A percentile compares a stretch with the other conserved stretches of the same genome.
Evolutionary conservation across 2,797 vertebrate genomes (phyloP).

Genomic region (Leontocebus nigricollis): DNA sequence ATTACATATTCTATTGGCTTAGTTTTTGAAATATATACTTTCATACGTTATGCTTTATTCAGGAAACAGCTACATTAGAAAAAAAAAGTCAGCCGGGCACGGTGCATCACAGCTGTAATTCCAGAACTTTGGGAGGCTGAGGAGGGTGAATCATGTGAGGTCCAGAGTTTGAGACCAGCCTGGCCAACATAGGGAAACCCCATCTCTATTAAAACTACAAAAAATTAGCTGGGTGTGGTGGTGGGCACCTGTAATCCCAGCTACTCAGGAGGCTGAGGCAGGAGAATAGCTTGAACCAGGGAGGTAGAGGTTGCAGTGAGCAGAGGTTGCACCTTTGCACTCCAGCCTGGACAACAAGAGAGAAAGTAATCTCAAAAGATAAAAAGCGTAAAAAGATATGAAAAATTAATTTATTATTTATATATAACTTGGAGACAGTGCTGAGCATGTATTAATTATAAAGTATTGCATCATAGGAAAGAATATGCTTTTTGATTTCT

Average conservation of each 20-base stretch:
- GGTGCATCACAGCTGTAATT: neutral
- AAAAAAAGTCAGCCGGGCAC: neutral
- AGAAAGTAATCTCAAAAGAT: neutral
- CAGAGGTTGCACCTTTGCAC: neutral
- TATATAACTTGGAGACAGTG: neutral
- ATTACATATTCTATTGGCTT: neutral
- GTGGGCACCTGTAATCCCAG: neutral
- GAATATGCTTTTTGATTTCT: neutral
- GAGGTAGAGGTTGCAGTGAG: neutral
- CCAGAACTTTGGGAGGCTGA: neutral
- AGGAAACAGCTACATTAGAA: neutral
- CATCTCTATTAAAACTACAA: neutral
- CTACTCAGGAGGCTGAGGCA: neutral
- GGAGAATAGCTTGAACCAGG: neutral
- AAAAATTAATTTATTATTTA: neutral
- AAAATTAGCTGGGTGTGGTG: neutral
- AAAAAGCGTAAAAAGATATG: neutral
- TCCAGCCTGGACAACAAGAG: neutral
- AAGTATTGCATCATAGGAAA: neutral
- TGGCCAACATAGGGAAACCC: neutral
- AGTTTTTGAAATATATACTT: neutral
- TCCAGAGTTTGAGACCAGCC: neutral
- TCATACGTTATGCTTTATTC: neutral
- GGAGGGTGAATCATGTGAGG: neutral
- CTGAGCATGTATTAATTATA: neutral